Conservation (phyloP, 2,797 vertebrate genomes). For the Neomorphus geoffroyi region DNA sequence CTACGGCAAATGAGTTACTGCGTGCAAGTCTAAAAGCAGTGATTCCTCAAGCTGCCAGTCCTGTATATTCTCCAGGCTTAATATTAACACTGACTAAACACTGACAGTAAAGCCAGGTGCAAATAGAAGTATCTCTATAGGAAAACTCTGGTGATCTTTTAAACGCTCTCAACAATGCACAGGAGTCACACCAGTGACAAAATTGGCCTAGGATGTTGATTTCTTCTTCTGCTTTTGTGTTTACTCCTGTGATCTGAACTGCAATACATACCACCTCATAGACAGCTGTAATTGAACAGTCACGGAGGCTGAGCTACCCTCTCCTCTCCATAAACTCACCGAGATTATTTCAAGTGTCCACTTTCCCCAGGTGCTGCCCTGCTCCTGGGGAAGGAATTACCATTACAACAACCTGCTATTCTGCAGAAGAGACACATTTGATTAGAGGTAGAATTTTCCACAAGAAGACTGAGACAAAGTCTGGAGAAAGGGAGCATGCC, state of each 20-base stretch:
- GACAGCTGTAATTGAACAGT: not conserved
- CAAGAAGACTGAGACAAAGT: not conserved
- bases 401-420: not conserved
- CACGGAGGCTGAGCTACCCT: not conserved
- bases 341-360: not conserved
- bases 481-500: not conserved
- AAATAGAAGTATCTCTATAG: not conserved
- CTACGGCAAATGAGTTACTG: not conserved
- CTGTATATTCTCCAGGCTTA: not conserved
- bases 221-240: not conserved
- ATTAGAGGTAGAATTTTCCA: not conserved
- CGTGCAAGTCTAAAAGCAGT: not conserved
- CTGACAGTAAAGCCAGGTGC: not conserved
- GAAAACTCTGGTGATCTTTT: not conserved
- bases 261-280: not conserved
- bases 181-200: not conserved
- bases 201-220: not conserved
- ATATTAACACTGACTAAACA: not conserved
- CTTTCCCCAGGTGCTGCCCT: not conserved
- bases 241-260: not conserved
- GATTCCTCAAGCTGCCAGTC: not conserved
- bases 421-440: not conserved
- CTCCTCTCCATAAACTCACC: not conserved
- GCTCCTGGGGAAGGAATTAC: not conserved
- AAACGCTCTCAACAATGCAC: not conserved